These are phyloP conservation scores for Trissoscelio sp. DNA, from an alignment of 2,888 invertebrate genomes.

Conservation along the genomic window DNA sequence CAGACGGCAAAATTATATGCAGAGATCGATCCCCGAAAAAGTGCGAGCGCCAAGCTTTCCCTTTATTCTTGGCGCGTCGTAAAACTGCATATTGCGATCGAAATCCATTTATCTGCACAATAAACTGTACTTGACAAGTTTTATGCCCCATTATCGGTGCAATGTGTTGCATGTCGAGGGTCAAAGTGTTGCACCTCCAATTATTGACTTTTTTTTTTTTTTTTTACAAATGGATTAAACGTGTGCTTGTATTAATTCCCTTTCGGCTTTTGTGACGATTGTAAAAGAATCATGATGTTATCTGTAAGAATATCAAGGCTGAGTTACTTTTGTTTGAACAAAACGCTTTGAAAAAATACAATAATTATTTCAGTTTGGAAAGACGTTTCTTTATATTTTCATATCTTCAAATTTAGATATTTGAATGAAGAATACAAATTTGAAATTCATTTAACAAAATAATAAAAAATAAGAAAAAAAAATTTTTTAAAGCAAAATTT, in stretches of 20 bases:
- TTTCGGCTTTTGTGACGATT: constrained; percentile 9
- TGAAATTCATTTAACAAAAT: too few species aligned
- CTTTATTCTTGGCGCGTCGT: constrained; percentile 15
- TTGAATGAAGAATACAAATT: too few species aligned
- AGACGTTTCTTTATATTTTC: too few species aligned
- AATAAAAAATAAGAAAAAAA: too few species aligned
- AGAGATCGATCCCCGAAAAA: background rate
- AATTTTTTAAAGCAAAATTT: too few species aligned
- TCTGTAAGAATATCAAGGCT: constrained; percentile 8
- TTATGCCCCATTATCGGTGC: constrained; percentile 40
- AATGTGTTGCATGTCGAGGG: constrained; percentile 21
- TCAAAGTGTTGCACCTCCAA: constrained; percentile 34
- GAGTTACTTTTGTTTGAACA: background rate
- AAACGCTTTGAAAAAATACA: background rate
- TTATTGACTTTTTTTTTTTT: constrained; percentile 45
- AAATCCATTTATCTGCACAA: constrained; percentile 44
- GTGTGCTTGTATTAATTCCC: constrained; percentile 3
- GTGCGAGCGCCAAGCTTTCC: background rate
- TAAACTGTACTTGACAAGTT: constrained; percentile 36
- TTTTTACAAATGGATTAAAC: constrained; percentile 3
- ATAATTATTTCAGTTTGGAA: too few species aligned
- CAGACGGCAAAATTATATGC: background rate
- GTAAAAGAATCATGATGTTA: constrained; percentile 12
- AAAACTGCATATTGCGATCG: constrained; percentile 32
- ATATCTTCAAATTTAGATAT: background rate